phyloP scores from a whole-genome alignment of 1,140 invertebrate genomes.

The Sycobia sp. region DNA sequence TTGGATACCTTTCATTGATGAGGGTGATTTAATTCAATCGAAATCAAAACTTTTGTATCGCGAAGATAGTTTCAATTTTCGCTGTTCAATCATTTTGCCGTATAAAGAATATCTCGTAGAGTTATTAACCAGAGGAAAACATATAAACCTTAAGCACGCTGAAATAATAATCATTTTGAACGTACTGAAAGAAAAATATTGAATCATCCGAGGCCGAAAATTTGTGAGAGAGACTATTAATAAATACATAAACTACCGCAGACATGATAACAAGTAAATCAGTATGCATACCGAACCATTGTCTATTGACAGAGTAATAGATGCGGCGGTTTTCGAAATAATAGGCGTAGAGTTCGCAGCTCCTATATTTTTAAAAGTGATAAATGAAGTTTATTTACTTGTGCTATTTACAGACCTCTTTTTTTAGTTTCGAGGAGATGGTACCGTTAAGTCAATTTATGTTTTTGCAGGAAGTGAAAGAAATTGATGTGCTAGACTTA shows the following conservation, averaged over 20 bases:
- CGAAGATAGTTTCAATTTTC: conserved; percentile 5
- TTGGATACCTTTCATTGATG: neutral
- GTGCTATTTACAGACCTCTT: conserved; percentile 41
- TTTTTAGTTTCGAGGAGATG: conserved; percentile 42
- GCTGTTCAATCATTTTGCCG: conserved; percentile 35
- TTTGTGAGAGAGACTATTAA: conserved; percentile 1
- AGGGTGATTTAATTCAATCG: neutral
- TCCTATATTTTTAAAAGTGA: conserved; percentile 34
- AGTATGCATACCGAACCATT: too few species aligned
- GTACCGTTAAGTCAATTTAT: too few species aligned
- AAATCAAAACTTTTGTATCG: neutral
- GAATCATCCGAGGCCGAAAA: conserved; percentile 18
- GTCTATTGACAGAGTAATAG: too few species aligned
- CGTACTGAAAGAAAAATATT: conserved; percentile 26
- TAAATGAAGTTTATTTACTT: conserved; percentile 46
- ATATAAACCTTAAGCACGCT: neutral
- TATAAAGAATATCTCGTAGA: neutral
- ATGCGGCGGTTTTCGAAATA: too few species aligned
- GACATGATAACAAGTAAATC: conserved; percentile 13
- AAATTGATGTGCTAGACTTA: too few species aligned
- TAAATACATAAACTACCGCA: conserved; percentile 18
- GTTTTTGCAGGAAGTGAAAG: too few species aligned
- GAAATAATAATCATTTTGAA: conserved; percentile 2
- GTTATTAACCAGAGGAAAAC: neutral
- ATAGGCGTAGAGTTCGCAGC: conserved; percentile 43